phyloP scores from a whole-genome alignment of 2,797 vertebrate genomes.

The Adrianichthys oophorus region DNA sequence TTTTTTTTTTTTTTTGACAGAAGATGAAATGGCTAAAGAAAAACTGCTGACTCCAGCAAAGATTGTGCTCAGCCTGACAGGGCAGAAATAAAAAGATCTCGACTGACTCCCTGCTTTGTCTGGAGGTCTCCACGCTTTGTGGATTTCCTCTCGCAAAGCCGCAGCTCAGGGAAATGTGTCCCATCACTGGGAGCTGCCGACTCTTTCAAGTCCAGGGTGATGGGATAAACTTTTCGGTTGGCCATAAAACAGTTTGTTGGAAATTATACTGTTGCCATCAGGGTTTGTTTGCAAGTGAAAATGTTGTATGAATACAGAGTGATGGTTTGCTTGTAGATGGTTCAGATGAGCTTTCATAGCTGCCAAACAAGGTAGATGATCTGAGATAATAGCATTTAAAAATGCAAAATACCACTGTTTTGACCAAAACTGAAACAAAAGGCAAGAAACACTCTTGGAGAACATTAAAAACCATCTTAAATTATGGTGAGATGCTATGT shows the following conservation, averaged over 20 bases:
- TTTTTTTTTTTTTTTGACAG: slow-evolving; percentile 12
- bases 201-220: not conserved
- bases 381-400: too few species aligned
- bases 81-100: slow-evolving; percentile 46
- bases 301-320: too few species aligned
- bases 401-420: too few species aligned
- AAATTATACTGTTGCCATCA: too few species aligned
- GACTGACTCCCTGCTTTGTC: slow-evolving; percentile 56
- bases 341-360: too few species aligned
- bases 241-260: not conserved
- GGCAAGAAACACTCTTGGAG: too few species aligned
- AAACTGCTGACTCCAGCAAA: slow-evolving; percentile 60
- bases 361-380: too few species aligned
- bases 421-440: too few species aligned
- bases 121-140: slow-evolving; percentile 35
- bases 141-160: slow-evolving; percentile 16
- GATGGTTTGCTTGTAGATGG: too few species aligned
- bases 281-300: too few species aligned
- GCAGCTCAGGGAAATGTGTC: slow-evolving; percentile 16
- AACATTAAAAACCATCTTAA: too few species aligned
- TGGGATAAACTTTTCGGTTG: not conserved
- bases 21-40: slow-evolving; percentile 42
- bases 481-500: too few species aligned
- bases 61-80: slow-evolving; percentile 37
- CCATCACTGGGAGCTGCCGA: not conserved